Conservation (phyloP, 2,888 invertebrate species). For the Apomyelois bistriatella region DNA sequence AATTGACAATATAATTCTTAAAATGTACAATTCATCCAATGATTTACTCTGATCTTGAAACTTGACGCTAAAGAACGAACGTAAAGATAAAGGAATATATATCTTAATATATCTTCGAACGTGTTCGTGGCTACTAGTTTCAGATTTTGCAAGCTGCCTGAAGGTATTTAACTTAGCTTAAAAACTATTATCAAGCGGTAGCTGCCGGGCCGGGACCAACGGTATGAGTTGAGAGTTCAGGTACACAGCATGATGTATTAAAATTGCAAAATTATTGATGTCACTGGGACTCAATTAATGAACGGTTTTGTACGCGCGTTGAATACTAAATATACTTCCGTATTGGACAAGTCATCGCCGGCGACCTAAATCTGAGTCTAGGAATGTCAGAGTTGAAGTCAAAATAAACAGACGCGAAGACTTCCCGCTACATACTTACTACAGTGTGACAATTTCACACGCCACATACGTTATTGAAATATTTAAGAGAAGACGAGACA, state of each 20-base stretch:
- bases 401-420: not conserved
- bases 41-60: too few species aligned
- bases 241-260: not conserved
- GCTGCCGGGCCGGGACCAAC: too few species aligned
- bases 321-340: conserved; percentile 17
- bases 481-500: too few species aligned
- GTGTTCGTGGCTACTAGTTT: too few species aligned
- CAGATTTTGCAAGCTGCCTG: too few species aligned
- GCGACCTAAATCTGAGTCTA: conserved; percentile 18
- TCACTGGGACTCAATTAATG: conserved; percentile 10
- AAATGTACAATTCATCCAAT: too few species aligned
- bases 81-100: too few species aligned
- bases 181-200: not conserved
- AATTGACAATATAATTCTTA: too few species aligned
- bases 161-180: not conserved
- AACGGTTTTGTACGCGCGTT: not conserved
- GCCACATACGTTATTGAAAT: not conserved
- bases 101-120: too few species aligned
- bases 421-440: not conserved
- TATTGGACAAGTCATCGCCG: conserved; percentile 17
- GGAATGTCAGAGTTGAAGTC: conserved; percentile 36
- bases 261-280: not conserved
- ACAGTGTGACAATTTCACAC: not conserved
- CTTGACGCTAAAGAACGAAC: too few species aligned
- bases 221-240: too few species aligned